Conservation (phyloP, 2,797 vertebrate genomes). For the Pipistrellus kuhlii region DNA sequence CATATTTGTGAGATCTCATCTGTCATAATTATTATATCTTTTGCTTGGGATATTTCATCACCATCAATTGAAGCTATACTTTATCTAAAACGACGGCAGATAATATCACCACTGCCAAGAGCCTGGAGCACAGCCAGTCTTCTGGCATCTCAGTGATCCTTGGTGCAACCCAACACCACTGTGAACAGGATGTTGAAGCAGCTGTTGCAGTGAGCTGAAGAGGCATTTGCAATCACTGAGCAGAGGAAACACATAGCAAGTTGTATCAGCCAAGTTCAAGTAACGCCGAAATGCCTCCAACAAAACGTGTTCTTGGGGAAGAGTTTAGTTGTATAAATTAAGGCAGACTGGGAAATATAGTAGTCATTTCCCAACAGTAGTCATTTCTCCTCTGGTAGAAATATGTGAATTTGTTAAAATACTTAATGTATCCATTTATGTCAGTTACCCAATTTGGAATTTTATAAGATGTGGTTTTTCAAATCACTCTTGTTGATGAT, state of each 20-base stretch:
- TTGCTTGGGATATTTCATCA: conserved; percentile 69
- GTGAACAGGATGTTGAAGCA: conserved; percentile 81
- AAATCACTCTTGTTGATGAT: background rate
- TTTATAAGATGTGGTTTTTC: background rate
- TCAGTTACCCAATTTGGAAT: background rate
- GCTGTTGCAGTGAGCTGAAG: conserved; percentile 68
- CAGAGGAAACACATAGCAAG: conserved; percentile 18
- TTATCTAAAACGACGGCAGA: conserved; percentile 76
- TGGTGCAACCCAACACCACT: conserved; percentile 77
- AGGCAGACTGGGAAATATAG: background rate
- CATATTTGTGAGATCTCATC: conserved; percentile 64
- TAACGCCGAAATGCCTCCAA: conserved; percentile 3
- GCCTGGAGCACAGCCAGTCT: conserved; percentile 69
- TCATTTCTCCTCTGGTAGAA: background rate
- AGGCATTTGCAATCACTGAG: background rate
- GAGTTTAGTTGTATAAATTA: background rate
- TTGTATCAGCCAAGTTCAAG: conserved; percentile 13
- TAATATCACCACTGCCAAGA: conserved; percentile 65
- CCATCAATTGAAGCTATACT: conserved; percentile 58
- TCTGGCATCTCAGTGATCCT: conserved; percentile 76
- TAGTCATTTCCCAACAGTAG: background rate
- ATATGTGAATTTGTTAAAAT: background rate
- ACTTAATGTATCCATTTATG: background rate
- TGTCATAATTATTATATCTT: conserved; percentile 69
- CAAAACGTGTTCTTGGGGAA: conserved; percentile 26